Conservation (phyloP, 2,113 vertebrate genomes). For the Perca fluviatilis region DNA sequence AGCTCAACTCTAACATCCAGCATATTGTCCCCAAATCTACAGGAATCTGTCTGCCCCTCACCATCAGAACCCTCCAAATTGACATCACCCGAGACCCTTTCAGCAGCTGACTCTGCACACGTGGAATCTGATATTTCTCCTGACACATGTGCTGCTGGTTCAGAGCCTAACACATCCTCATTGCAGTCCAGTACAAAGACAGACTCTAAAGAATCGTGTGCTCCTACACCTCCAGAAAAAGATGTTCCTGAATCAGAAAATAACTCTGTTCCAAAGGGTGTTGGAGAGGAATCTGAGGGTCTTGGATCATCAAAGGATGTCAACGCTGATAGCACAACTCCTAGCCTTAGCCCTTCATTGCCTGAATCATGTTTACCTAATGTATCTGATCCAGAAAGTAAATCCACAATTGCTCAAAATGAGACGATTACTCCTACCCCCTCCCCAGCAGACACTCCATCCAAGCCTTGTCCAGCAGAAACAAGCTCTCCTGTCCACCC, state of each 20-base stretch:
- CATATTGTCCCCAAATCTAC: neutral
- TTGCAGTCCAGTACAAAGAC: conserved; percentile 13
- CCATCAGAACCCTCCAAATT: neutral
- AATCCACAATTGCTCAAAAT: conserved; percentile 30
- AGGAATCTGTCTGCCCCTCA: neutral
- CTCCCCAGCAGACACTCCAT: neutral
- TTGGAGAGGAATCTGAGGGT: conserved; percentile 21
- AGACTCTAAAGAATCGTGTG: conserved; percentile 2
- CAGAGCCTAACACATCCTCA: conserved; percentile 17
- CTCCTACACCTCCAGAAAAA: conserved; percentile 19
- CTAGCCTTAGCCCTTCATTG: neutral
- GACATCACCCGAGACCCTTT: neutral
- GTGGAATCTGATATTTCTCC: conserved; percentile 22
- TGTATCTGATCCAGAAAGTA: conserved; percentile 17
- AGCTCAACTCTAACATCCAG: neutral
- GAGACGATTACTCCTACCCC: neutral
- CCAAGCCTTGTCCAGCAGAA: conserved; percentile 29
- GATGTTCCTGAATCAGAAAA: conserved; percentile 30
- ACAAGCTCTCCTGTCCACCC: conserved; percentile 2
- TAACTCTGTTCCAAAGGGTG: neutral
- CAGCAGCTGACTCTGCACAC: conserved; percentile 1
- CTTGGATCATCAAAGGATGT: conserved; percentile 7
- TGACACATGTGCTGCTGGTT: neutral
- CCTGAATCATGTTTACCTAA: conserved; percentile 21
- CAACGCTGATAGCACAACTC: conserved; percentile 6